Evolutionary conservation across 2,797 vertebrate genomes (phyloP).

Genomic region (Onychomys leucogaster): DNA sequence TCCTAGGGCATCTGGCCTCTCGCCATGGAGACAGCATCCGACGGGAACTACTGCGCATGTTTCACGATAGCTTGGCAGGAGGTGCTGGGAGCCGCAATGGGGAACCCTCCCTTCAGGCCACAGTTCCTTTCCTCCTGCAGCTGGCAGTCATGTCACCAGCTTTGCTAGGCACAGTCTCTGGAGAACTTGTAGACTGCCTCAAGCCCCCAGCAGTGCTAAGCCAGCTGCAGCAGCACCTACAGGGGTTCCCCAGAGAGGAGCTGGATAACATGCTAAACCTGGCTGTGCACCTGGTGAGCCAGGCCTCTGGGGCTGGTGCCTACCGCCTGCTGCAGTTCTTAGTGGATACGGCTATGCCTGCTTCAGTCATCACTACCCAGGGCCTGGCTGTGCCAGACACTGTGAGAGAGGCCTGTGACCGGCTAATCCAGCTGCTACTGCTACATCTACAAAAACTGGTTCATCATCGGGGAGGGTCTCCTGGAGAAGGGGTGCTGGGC

Average conservation of each 20-base stretch:
- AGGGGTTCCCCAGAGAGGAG: conserved; percentile 92
- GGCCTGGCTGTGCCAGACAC: conserved; percentile 92
- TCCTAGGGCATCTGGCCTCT: conserved; percentile 94
- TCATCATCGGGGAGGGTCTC: conserved; percentile 88
- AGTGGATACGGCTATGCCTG: conserved; percentile 94
- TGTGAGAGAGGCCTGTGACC: conserved; percentile 95
- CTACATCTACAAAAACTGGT: conserved; percentile 96
- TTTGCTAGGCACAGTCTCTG: conserved; percentile 92
- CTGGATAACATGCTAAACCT: conserved; percentile 94
- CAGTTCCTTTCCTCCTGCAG: conserved; percentile 95
- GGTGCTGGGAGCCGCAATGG: conserved; percentile 79
- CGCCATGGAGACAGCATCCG: conserved; percentile 96
- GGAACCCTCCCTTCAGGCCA: conserved; percentile 91
- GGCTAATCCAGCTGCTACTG: conserved; percentile 94
- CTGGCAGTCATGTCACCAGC: conserved; percentile 94
- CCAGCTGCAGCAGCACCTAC: conserved; percentile 94
- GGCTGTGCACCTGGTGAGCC: conserved; percentile 95
- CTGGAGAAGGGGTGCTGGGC: conserved; percentile 82
- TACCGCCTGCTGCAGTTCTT: conserved; percentile 93
- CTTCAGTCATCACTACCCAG: conserved; percentile 94
- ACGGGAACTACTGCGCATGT: conserved; percentile 95
- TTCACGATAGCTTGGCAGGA: conserved; percentile 93
- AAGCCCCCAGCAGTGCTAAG: conserved; percentile 91
- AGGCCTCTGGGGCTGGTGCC: conserved; percentile 93
- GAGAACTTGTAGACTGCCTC: conserved; percentile 94